Conservation (phyloP, 53 echinoderm and acorn worm species). For the Holothuria scabra region DNA sequence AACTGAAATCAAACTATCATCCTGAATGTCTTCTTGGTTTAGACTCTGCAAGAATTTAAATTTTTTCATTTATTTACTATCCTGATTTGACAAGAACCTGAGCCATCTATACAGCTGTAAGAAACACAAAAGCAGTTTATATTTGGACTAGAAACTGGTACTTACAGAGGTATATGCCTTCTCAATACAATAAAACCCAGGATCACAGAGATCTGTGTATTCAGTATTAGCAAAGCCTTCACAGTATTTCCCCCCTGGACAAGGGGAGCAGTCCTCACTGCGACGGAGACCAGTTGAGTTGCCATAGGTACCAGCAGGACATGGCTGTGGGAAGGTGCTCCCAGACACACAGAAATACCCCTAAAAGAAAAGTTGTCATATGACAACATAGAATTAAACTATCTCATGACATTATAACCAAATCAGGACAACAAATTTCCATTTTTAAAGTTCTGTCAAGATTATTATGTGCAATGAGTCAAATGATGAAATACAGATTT, state of each 20-base stretch:
- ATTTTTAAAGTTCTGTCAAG: too few species aligned
- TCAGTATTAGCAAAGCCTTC: slow-evolving; percentile 91
- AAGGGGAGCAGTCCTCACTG: slow-evolving; percentile 95
- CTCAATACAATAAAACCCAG: slow-evolving; percentile 92
- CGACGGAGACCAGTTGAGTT: slow-evolving; percentile 93
- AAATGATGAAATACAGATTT: too few species aligned
- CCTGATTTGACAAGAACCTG: too few species aligned
- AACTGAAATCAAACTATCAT: too few species aligned
- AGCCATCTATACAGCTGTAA: too few species aligned
- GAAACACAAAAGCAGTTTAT: too few species aligned
- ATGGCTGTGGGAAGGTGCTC: slow-evolving; percentile 87
- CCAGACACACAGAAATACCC: slow-evolving; percentile 96
- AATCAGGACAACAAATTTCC: too few species aligned
- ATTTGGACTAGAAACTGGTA: not conserved
- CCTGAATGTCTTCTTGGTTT: too few species aligned
- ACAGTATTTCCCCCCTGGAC: slow-evolving; percentile 96
- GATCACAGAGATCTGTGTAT: slow-evolving; percentile 93
- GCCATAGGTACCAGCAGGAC: slow-evolving; percentile 93
- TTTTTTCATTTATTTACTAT: too few species aligned
- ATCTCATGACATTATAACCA: not conserved
- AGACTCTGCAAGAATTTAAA: too few species aligned
- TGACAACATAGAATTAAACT: not conserved
- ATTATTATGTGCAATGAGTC: too few species aligned
- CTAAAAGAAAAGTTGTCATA: slow-evolving; percentile 36
- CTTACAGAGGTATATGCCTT: slow-evolving; percentile 97